These are phyloP conservation scores for Ectobius pallidus DNA, from an alignment of 2,888 invertebrate species.

Conservation along the genomic window DNA sequence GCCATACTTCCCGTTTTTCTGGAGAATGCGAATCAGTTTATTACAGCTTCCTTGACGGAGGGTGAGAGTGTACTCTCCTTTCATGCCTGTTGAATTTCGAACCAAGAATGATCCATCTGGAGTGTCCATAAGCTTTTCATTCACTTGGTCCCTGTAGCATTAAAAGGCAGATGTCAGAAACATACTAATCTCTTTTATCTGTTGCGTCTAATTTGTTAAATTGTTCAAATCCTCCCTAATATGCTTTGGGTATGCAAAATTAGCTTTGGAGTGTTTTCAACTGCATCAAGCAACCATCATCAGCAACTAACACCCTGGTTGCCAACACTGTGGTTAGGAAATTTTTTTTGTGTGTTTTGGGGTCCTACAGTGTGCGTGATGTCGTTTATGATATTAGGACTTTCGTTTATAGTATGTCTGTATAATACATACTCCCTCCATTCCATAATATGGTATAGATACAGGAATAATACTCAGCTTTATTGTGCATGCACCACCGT, in stretches of 20 bases:
- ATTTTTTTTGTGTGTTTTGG: too few relatives aligned
- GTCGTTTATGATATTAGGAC: too few relatives aligned
- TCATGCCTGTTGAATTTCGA: slow-evolving; percentile 91
- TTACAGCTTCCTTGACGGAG: slow-evolving; percentile 93
- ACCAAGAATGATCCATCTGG: slow-evolving; percentile 97
- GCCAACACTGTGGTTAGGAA: too few relatives aligned
- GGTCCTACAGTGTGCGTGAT: too few relatives aligned
- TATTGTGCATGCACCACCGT: too few relatives aligned
- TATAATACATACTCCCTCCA: too few relatives aligned
- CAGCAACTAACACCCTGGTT: too few relatives aligned
- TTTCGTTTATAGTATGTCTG: too few relatives aligned
- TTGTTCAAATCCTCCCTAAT: not conserved
- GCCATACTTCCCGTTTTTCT: slow-evolving; percentile 89
- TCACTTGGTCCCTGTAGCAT: slow-evolving; percentile 85
- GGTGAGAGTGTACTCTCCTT: slow-evolving; percentile 94
- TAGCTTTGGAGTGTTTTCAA: too few relatives aligned
- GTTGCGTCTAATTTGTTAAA: not conserved
- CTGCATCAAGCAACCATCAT: too few relatives aligned
- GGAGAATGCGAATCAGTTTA: slow-evolving; percentile 94
- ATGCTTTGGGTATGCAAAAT: not conserved
- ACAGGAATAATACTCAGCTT: too few relatives aligned
- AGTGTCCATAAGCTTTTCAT: slow-evolving; percentile 86
- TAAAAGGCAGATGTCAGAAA: not conserved
- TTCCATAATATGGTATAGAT: too few relatives aligned
- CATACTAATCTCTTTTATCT: not conserved